phyloP scores from a whole-genome alignment of 1,140 invertebrate genomes.

The Pararge aegeria region DNA sequence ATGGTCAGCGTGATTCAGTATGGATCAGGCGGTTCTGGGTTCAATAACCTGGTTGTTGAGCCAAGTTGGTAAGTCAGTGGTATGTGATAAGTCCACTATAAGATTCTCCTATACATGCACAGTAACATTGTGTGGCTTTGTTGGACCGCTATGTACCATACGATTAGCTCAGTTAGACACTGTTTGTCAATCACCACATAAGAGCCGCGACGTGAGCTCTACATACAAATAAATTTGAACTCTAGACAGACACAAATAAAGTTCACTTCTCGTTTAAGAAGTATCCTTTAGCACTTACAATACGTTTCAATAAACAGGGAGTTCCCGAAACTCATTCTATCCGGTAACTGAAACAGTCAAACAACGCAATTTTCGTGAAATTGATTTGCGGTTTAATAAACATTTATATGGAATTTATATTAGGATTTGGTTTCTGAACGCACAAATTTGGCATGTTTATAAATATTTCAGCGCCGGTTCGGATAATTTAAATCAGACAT shows the following conservation, averaged over 20 bases:
- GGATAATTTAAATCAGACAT: conserved; percentile 14
- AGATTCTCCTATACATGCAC: no score
- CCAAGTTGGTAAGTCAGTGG: no score
- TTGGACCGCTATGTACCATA: neutral
- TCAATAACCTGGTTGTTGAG: no score
- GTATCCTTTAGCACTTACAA: neutral
- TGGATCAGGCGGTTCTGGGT: no score
- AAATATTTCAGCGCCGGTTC: conserved; percentile 22
- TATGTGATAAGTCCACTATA: no score
- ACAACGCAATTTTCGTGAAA: conserved; percentile 15
- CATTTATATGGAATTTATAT: conserved; percentile 32
- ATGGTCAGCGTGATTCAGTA: no score
- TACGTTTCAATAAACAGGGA: conserved; percentile 10
- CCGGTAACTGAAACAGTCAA: conserved; percentile 12
- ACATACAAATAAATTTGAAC: conserved; percentile 1
- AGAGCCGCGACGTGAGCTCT: conserved; percentile 6
- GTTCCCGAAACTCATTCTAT: conserved; percentile 19
- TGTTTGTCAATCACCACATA: conserved; percentile 19
- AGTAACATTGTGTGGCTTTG: neutral
- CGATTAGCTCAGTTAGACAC: conserved; percentile 24
- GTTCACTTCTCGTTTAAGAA: neutral
- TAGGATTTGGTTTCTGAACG: conserved; percentile 21
- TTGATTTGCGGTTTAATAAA: conserved; percentile 21
- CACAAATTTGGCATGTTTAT: conserved; percentile 28
- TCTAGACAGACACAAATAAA: neutral